Percentiles rank a stretch among this genome's conserved stretches.
These are phyloP conservation scores for Siniperca chuatsi DNA, from an alignment of 2,113 vertebrate genomes.

Conservation along the genomic window DNA sequence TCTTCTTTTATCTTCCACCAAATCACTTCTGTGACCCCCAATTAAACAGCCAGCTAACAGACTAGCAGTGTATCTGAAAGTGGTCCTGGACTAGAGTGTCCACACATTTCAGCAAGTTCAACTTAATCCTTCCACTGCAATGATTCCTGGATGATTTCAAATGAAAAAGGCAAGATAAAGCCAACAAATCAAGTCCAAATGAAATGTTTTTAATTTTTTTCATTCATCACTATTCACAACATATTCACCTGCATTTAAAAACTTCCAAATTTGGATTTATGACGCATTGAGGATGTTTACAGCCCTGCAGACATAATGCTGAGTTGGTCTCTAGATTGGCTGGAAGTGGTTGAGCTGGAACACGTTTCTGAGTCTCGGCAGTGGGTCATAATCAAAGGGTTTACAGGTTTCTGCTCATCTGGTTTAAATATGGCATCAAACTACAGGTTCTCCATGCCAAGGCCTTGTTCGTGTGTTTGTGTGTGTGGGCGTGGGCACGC, in stretches of 20 bases:
- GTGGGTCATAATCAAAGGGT: slow-evolving; percentile 43
- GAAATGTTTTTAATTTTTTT: not conserved
- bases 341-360: slow-evolving; percentile 25
- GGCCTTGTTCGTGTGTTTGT: slow-evolving; percentile 15
- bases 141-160: not conserved
- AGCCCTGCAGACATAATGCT: slow-evolving; percentile 1
- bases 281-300: slow-evolving; percentile 20
- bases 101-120: not conserved
- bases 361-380: slow-evolving; percentile 32
- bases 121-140: not conserved
- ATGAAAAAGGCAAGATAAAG: not conserved
- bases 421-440: slow-evolving; percentile 52
- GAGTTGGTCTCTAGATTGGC: not conserved
- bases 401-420: slow-evolving; percentile 66
- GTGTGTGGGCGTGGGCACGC: not conserved
- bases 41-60: not conserved
- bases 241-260: not conserved
- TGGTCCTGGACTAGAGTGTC: not conserved
- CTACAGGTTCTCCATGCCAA: slow-evolving; percentile 21
- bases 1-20: not conserved
- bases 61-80: not conserved
- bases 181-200: not conserved
- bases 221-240: not conserved
- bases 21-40: not conserved
- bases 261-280: not conserved